Evolutionary conservation across 2,113 vertebrate genomes (phyloP).

Genomic region (Sinocyclocheilus rhinocerous): DNA sequence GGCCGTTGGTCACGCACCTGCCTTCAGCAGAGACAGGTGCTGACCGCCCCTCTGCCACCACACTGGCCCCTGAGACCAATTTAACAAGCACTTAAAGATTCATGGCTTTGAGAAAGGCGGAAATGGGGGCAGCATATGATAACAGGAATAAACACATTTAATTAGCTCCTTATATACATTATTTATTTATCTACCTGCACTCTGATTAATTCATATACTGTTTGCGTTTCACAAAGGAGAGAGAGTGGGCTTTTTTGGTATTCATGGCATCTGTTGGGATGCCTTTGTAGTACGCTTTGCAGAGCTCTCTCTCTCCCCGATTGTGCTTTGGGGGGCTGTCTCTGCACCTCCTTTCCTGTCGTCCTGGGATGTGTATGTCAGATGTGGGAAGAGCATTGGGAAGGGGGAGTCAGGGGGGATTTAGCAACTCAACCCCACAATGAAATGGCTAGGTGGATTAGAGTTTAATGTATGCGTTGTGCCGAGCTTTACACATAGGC

Average conservation of each 20-base stretch:
- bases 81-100: conserved; percentile 94
- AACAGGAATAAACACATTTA: conserved; percentile 96
- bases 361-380: conserved; percentile 66
- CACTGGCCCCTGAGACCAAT: conserved; percentile 86
- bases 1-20: conserved; percentile 85
- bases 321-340: conserved; percentile 47
- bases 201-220: conserved; percentile 77
- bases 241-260: conserved; percentile 68
- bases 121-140: conserved; percentile 88
- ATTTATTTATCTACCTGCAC: conserved; percentile 82
- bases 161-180: conserved; percentile 86
- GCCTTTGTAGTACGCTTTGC: conserved; percentile 73
- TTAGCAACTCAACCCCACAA: conserved; percentile 65
- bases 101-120: conserved; percentile 86
- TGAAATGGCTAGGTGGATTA: conserved; percentile 70
- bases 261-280: conserved; percentile 77
- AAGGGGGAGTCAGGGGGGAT: conserved; percentile 64
- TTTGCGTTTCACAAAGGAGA: conserved; percentile 62
- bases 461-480: conserved; percentile 77
- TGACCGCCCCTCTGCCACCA: conserved; percentile 80
- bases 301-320: conserved; percentile 53
- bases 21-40: conserved; percentile 80
- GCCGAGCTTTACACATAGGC: conserved; percentile 71
- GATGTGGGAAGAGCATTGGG: conserved; percentile 36
- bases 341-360: conserved; percentile 61